Conservation (phyloP, 2,113 vertebrate genomes). For the Lepus europaeus region DNA sequence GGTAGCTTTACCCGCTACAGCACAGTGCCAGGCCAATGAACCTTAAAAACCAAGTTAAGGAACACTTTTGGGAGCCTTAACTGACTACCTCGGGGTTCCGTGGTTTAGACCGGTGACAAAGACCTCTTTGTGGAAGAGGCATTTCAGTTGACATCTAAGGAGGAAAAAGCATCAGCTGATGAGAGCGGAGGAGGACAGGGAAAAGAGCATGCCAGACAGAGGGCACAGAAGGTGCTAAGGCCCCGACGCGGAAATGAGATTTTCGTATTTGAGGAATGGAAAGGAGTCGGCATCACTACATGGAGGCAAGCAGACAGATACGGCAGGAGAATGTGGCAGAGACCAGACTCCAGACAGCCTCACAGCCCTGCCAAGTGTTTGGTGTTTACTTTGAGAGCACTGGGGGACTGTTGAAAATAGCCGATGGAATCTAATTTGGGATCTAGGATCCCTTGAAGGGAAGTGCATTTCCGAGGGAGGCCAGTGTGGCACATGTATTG, state of each 20-base stretch:
- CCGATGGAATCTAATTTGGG: background rate
- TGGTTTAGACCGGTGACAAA: background rate
- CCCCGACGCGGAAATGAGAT: background rate
- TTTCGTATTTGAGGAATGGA: background rate
- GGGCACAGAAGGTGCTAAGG: background rate
- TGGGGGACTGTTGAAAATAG: background rate
- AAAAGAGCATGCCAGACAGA: background rate
- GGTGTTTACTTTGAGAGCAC: constrained; percentile 18
- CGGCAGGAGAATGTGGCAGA: background rate
- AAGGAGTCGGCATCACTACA: background rate
- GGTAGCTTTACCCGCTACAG: no score
- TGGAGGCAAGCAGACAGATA: background rate
- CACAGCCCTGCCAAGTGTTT: background rate
- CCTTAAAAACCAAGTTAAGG: background rate
- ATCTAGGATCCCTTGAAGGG: background rate
- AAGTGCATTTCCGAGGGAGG: background rate
- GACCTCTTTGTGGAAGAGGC: background rate
- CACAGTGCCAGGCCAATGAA: background rate
- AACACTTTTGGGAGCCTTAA: background rate
- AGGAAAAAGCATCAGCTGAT: background rate
- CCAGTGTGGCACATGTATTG: background rate
- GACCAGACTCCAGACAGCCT: background rate
- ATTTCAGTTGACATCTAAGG: background rate
- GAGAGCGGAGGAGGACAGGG: background rate
- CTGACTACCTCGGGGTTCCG: background rate